A percentile compares a stretch with the other conserved stretches of the same genome.
Evolutionary conservation across 2,797 vertebrate genomes (phyloP).

Genomic region (Xiphorhynchus erythropygius): DNA sequence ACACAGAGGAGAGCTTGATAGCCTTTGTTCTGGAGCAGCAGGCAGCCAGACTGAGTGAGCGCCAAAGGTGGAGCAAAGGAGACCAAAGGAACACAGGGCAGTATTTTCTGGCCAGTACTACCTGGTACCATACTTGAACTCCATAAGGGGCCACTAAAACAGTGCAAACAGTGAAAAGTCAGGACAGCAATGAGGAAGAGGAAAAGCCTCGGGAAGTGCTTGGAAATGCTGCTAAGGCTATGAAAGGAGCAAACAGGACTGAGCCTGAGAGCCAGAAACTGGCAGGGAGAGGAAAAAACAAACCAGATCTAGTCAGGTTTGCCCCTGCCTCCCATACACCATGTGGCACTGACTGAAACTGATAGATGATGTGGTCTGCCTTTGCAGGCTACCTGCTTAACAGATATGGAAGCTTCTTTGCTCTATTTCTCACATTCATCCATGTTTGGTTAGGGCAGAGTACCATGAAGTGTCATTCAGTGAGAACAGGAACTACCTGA

Average conservation of each 20-base stretch:
- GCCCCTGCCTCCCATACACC: not conserved
- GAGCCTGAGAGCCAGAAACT: not conserved
- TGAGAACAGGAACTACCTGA: not conserved
- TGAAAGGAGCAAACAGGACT: not conserved
- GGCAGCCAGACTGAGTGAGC: not conserved
- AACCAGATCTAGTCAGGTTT: not conserved
- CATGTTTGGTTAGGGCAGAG: not conserved
- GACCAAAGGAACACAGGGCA: not conserved
- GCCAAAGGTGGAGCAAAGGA: not conserved
- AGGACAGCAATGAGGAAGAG: not conserved
- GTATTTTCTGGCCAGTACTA: not conserved
- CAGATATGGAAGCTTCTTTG: not conserved
- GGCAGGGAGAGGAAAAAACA: not conserved
- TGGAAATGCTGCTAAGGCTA: not conserved
- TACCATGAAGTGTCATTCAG: not conserved
- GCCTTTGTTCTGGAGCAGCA: not conserved
- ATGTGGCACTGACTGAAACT: not conserved
- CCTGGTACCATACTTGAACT: not conserved
- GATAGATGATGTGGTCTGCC: not conserved
- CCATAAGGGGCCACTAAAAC: not conserved
- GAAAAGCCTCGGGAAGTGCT: not conserved
- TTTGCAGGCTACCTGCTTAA: not conserved
- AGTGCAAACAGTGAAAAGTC: not conserved
- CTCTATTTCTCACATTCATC: not conserved
- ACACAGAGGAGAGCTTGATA: not conserved